Evolutionary conservation across 2,113 vertebrate species (phyloP).

Genomic region (Oryzias melastigma): DNA sequence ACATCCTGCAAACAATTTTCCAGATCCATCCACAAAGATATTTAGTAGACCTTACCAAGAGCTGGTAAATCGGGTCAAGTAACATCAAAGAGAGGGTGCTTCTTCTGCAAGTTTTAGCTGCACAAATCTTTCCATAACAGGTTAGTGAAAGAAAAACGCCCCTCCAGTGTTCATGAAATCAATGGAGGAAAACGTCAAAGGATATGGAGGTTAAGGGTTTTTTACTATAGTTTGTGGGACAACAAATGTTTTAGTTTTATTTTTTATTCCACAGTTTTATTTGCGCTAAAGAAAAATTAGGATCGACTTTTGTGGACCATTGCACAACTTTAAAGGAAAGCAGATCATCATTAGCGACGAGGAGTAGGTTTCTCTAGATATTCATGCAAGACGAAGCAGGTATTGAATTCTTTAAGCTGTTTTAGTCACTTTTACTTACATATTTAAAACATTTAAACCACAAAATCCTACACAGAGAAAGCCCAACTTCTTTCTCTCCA

Average conservation of each 20-base stretch:
- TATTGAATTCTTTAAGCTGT: slow-evolving; percentile 6
- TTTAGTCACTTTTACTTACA: neutral
- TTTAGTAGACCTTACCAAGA: neutral
- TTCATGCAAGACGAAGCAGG: slow-evolving; percentile 2
- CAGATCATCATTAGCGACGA: slow-evolving; percentile 22
- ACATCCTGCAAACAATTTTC: neutral
- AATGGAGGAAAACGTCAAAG: slow-evolving; percentile 31
- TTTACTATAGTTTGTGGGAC: slow-evolving; percentile 6
- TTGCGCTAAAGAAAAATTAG: slow-evolving; percentile 49
- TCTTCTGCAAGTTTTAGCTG: slow-evolving; percentile 24
- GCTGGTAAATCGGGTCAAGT: neutral
- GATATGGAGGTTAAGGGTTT: slow-evolving; percentile 29
- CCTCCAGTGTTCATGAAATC: slow-evolving; percentile 17
- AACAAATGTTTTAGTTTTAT: slow-evolving; percentile 24
- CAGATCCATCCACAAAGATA: neutral
- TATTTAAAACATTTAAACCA: no score
- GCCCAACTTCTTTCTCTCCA: no score
- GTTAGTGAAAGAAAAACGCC: slow-evolving; percentile 51
- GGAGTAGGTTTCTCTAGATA: neutral
- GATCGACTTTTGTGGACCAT: slow-evolving; percentile 31
- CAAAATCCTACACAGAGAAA: no score
- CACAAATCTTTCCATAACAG: slow-evolving; percentile 23
- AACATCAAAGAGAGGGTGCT: slow-evolving; percentile 14
- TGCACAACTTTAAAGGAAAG: slow-evolving; percentile 44
- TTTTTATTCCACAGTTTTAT: slow-evolving; percentile 31